These are phyloP conservation scores for Megalopta genalis DNA, from an alignment of 1,140 invertebrate species.

Conservation along the genomic window DNA sequence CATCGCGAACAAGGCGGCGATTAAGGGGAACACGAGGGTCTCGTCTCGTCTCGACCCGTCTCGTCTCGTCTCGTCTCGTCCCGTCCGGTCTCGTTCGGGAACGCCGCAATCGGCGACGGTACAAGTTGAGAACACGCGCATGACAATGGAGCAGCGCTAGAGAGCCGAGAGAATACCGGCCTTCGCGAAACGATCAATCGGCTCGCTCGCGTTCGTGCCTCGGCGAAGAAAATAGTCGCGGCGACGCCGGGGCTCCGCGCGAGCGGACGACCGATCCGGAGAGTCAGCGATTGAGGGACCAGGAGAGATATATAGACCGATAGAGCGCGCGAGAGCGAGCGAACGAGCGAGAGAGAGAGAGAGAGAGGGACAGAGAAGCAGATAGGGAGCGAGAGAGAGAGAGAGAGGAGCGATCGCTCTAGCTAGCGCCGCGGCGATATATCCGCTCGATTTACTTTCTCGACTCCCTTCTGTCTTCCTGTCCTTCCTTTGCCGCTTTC, in stretches of 20 bases:
- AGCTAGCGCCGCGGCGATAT: slow-evolving; percentile 60
- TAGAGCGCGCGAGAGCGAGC: too few species aligned
- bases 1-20: slow-evolving; percentile 12
- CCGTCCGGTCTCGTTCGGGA: too few species aligned
- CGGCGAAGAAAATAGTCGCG: slow-evolving; percentile 43
- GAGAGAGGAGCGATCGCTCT: slow-evolving; percentile 37
- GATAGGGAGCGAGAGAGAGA: slow-evolving; percentile 23
- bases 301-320: too few species aligned
- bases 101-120: background rate
- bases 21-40: slow-evolving; percentile 11
- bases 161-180: slow-evolving; percentile 28
- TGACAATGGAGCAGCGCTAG: slow-evolving; percentile 30
- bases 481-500: slow-evolving; percentile 55
- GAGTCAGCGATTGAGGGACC: too few species aligned
- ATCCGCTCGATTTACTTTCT: slow-evolving; percentile 65
- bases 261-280: too few species aligned
- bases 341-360: background rate
- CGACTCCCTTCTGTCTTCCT: slow-evolving; percentile 60
- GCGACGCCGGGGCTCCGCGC: too few species aligned
- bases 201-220: slow-evolving; percentile 25
- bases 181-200: slow-evolving; percentile 47
- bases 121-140: slow-evolving; percentile 37
- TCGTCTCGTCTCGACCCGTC: too few species aligned
- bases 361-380: slow-evolving; percentile 10
- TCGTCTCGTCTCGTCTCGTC: too few species aligned